Conservation (phyloP, 2,797 vertebrate genomes). For the Diceros bicornis region DNA sequence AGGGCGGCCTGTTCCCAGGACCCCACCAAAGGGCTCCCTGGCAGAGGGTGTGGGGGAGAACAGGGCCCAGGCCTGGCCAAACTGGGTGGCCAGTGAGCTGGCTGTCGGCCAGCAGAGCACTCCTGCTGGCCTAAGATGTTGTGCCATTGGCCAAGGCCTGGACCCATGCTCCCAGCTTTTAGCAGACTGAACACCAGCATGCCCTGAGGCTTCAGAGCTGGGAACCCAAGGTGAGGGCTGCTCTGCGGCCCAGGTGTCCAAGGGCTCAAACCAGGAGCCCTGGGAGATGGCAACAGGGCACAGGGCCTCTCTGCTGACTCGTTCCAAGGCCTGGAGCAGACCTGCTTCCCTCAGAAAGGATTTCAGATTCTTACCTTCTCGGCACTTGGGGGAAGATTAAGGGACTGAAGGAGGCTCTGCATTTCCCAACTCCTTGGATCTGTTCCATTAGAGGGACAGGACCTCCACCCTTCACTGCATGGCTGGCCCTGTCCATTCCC, state of each 20-base stretch:
- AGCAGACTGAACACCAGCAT: neutral
- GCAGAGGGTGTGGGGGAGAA: neutral
- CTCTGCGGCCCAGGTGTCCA: neutral
- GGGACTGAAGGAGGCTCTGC: neutral
- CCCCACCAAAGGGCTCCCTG: neutral
- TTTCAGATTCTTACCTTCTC: neutral
- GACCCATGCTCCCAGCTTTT: neutral
- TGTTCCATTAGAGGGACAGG: neutral
- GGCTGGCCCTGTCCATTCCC: neutral
- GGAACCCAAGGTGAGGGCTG: neutral
- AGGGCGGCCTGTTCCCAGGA: neutral
- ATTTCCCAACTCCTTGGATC: neutral
- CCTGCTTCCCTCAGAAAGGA: neutral
- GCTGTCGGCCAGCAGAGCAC: neutral
- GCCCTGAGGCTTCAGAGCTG: neutral
- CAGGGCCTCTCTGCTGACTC: neutral
- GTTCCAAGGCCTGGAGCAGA: neutral
- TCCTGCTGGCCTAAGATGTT: neutral
- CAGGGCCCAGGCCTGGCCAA: neutral
- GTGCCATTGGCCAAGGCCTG: neutral
- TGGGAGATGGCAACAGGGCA: neutral
- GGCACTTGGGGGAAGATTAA: neutral
- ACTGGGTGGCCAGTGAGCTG: neutral
- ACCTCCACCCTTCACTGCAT: neutral
- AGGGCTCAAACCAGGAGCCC: neutral